phyloP scores from a whole-genome alignment of 2,797 vertebrate species.

The Lacerta bilineata region DNA sequence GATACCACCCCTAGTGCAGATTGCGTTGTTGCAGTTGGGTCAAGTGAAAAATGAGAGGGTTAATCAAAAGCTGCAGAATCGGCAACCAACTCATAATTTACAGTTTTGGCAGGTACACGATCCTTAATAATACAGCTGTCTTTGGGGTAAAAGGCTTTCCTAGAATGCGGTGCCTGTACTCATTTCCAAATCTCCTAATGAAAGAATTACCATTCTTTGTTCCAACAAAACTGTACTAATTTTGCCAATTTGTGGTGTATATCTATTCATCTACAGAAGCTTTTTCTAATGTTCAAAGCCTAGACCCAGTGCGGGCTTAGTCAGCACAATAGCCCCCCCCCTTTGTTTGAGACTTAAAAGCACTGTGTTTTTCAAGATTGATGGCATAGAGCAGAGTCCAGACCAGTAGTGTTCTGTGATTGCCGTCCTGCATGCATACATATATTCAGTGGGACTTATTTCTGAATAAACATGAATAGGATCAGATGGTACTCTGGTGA shows the following conservation, averaged over 20 bases:
- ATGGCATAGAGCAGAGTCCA: neutral
- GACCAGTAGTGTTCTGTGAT: neutral
- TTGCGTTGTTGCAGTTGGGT: constrained; percentile 51
- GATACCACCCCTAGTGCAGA: constrained; percentile 12
- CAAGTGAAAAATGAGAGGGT: constrained; percentile 66
- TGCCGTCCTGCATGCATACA: neutral
- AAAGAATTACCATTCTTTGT: constrained; percentile 49
- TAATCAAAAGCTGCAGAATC: constrained; percentile 65
- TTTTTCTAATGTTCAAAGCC: constrained; percentile 10
- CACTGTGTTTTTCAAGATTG: neutral
- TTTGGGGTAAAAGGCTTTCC: constrained; percentile 53
- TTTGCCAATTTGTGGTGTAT: constrained; percentile 47
- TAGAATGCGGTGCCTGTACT: constrained; percentile 51
- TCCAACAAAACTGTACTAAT: constrained; percentile 36
- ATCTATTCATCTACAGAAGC: constrained; percentile 53
- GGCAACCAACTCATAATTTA: constrained; percentile 64
- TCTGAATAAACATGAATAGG: no score
- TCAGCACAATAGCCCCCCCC: neutral
- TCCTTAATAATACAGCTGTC: constrained; percentile 69
- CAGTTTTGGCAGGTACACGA: constrained; percentile 59
- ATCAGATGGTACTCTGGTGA: no score
- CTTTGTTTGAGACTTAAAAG: neutral
- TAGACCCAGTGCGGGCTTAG: neutral
- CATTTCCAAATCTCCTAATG: constrained; percentile 56
- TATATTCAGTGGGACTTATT: neutral